Percentiles rank a stretch among this genome's conserved stretches.
phyloP scores from a whole-genome alignment of 2,113 vertebrate species.

The Montifringilla adamsi region DNA sequence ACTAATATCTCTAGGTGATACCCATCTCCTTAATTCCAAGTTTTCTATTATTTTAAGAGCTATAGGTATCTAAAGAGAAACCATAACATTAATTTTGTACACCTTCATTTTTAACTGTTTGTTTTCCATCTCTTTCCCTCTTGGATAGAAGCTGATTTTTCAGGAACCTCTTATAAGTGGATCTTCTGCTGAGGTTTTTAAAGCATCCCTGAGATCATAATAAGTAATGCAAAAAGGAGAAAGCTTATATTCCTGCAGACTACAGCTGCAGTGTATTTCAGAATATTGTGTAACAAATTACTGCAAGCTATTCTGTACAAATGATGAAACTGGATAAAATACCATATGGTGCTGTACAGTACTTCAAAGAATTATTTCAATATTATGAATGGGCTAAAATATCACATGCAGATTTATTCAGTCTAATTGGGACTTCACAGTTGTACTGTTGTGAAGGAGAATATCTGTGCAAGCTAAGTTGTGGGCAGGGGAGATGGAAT shows the following conservation, averaged over 20 bases:
- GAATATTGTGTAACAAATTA: constrained; percentile 48
- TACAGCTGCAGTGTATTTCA: constrained; percentile 13
- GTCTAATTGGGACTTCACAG: constrained; percentile 8
- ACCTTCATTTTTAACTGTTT: neutral
- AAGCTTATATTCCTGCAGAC: neutral
- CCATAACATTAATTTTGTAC: constrained; percentile 7
- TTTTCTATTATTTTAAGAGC: neutral
- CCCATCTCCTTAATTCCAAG: neutral
- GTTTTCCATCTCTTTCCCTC: neutral
- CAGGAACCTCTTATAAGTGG: constrained; percentile 12
- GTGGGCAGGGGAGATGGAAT: neutral
- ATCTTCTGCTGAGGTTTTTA: constrained; percentile 48
- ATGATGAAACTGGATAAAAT: constrained; percentile 43
- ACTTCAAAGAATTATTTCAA: constrained; percentile 18
- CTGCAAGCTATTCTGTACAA: constrained; percentile 23
- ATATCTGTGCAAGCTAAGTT: neutral
- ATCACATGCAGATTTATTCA: neutral
- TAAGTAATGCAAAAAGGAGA: constrained; percentile 49
- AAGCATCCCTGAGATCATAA: constrained; percentile 53
- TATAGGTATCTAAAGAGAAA: neutral
- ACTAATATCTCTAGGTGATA: neutral
- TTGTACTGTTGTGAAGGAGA: neutral
- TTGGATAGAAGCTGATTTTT: constrained; percentile 13
- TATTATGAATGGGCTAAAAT: constrained; percentile 17
- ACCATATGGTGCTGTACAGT: neutral